phyloP scores from a whole-genome alignment of 2,797 vertebrate genomes.

The Rachycentron canadum region DNA sequence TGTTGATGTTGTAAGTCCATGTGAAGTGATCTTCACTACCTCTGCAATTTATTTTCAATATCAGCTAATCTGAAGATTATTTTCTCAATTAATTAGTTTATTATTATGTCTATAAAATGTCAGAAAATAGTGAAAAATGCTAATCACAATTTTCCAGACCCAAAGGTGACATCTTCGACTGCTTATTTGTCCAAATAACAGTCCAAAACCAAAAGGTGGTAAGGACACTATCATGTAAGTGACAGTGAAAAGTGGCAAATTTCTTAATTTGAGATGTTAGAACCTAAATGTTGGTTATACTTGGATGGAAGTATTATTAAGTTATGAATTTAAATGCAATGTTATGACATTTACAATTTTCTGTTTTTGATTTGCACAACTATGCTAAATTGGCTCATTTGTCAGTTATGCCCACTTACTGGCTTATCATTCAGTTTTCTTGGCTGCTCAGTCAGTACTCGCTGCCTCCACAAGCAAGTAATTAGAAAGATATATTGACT shows the following conservation, averaged over 20 bases:
- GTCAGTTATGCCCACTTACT: not conserved
- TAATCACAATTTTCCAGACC: no score
- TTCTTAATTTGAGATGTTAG: not conserved
- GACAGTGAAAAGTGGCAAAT: not conserved
- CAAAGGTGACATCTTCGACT: no score
- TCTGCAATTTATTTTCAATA: not conserved
- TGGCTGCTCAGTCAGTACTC: not conserved
- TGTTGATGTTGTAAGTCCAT: not conserved
- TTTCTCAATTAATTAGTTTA: not conserved
- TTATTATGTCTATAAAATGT: not conserved
- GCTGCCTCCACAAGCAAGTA: not conserved
- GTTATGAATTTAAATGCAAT: not conserved
- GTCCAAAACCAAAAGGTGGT: not conserved
- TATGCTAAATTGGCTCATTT: not conserved
- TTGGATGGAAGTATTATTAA: not conserved
- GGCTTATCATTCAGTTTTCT: constrained; percentile 2
- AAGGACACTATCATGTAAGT: not conserved
- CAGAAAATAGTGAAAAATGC: no score
- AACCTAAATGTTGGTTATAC: no score
- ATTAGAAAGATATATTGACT: constrained; percentile 6
- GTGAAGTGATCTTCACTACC: not conserved
- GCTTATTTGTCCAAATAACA: no score
- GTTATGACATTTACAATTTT: not conserved
- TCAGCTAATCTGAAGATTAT: not conserved
- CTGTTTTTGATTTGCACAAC: not conserved